Percentiles rank a stretch among this genome's conserved stretches.
Conservation (phyloP, 2,888 invertebrate genomes). For the Lathronympha strigana region DNA sequence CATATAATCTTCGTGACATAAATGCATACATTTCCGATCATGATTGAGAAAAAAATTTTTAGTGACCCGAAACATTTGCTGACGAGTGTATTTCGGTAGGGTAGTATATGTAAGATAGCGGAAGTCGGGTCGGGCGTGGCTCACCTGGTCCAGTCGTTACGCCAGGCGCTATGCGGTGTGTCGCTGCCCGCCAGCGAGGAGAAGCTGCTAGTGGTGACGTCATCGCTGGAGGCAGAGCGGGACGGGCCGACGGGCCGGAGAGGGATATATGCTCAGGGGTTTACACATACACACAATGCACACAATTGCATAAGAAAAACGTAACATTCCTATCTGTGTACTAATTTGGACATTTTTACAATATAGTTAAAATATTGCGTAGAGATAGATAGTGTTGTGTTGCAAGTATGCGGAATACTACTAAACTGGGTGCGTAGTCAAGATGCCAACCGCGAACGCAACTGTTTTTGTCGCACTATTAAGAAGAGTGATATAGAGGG, state of each 20-base stretch:
- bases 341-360: slow-evolving; percentile 13
- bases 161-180: slow-evolving; percentile 74
- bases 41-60: no score
- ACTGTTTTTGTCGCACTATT: no score
- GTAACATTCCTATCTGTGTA: slow-evolving; percentile 28
- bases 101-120: no score
- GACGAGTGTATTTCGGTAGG: no score
- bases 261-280: slow-evolving; percentile 69
- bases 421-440: no score
- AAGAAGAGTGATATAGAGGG: no score
- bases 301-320: slow-evolving; percentile 57
- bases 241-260: slow-evolving; percentile 59
- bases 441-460: no score
- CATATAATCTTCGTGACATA: no score
- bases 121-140: slow-evolving; percentile 44
- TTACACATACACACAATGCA: slow-evolving; percentile 77
- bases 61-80: no score
- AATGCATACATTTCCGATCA: no score
- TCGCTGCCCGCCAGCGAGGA: slow-evolving; percentile 72
- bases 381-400: slow-evolving; percentile 4
- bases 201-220: slow-evolving; percentile 76
- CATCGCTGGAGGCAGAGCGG: slow-evolving; percentile 74
- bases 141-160: slow-evolving; percentile 77
- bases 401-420: slow-evolving; percentile 13
- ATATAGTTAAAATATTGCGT: slow-evolving; percentile 6